Conservation (phyloP, 2,113 vertebrate species). For the Euleptes europaea region DNA sequence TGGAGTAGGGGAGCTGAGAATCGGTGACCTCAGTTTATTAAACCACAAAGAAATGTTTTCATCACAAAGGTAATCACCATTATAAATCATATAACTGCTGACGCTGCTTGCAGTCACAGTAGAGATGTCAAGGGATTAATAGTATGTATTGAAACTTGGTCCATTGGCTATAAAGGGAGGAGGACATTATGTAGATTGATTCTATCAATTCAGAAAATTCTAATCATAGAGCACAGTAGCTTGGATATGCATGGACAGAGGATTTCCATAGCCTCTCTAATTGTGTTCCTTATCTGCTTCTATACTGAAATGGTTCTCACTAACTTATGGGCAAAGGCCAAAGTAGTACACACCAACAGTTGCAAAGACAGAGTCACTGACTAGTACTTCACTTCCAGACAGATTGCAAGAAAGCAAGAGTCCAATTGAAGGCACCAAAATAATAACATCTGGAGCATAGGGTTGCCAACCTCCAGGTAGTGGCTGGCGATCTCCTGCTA, state of each 20-base stretch:
- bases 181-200: background rate
- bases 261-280: background rate
- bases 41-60: background rate
- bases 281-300: background rate
- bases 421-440: background rate
- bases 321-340: background rate
- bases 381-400: background rate
- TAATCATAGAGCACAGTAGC: background rate
- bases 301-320: background rate
- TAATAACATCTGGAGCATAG: too few relatives aligned
- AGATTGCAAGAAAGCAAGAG: background rate
- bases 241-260: background rate
- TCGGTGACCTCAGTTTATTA: background rate
- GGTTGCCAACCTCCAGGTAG: too few relatives aligned
- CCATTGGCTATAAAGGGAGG: background rate
- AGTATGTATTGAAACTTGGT: background rate
- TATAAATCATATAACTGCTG: background rate
- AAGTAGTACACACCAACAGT: background rate
- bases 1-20: background rate
- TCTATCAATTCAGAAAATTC: background rate
- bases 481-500: too few relatives aligned
- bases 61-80: background rate
- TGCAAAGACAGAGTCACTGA: background rate
- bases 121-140: background rate
- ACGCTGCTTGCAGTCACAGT: background rate